phyloP scores from a whole-genome alignment of 2,797 vertebrate species.

The Lacerta agilis region DNA sequence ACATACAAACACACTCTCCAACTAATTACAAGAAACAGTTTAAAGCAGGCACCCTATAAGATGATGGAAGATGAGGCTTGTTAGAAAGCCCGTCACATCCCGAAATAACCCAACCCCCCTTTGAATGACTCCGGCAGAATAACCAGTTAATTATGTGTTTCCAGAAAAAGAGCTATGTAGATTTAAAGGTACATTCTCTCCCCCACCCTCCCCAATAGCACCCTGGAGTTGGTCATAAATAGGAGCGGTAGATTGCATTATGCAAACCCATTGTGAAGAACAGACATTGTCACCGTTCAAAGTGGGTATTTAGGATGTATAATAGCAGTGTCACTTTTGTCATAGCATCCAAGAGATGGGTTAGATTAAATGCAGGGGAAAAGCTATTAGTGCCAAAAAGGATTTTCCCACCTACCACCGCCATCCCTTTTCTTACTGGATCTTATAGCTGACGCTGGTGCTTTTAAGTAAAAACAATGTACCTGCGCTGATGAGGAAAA shows the following conservation, averaged over 20 bases:
- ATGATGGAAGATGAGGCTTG: not conserved
- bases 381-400: conserved; percentile 76
- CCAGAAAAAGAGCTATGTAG: conserved; percentile 65
- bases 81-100: conserved; percentile 36
- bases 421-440: conserved; percentile 61
- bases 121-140: conserved; percentile 65
- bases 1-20: not conserved
- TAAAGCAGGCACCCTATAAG: not conserved
- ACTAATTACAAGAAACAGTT: conserved; percentile 17
- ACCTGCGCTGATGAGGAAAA: conserved; percentile 67
- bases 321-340: conserved; percentile 71
- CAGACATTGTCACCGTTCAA: conserved; percentile 70
- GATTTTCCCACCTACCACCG: not conserved
- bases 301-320: conserved; percentile 72
- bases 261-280: conserved; percentile 67
- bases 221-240: conserved; percentile 57
- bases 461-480: conserved; percentile 80
- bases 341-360: conserved; percentile 60
- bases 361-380: conserved; percentile 71
- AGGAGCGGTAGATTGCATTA: conserved; percentile 67
- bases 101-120: conserved; percentile 29
- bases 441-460: conserved; percentile 72
- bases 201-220: conserved; percentile 16
- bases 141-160: conserved; percentile 68
- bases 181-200: conserved; percentile 59